phyloP scores from a whole-genome alignment of 2,113 vertebrate genomes.

The Pimephales promelas region DNA sequence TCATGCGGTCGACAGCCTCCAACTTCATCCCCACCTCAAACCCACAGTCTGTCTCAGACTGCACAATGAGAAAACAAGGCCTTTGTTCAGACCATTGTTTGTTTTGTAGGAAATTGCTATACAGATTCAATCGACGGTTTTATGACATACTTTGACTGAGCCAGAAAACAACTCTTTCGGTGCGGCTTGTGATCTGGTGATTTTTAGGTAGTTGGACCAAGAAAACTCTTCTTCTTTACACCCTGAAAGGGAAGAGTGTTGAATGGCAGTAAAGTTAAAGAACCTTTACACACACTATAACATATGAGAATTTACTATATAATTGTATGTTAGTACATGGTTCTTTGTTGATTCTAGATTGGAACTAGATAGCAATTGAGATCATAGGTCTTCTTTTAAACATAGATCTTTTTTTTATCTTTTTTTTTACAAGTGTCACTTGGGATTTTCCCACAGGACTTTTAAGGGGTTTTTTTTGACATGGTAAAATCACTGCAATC shows the following conservation, averaged over 20 bases:
- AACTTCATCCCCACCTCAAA: conserved; percentile 96
- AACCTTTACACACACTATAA: background rate
- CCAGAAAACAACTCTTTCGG: conserved; percentile 89
- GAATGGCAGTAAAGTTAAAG: background rate
- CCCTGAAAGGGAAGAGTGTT: conserved; percentile 74
- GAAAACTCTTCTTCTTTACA: conserved; percentile 98
- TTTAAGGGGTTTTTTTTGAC: no score
- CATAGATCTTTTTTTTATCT: background rate
- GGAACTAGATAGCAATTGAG: background rate
- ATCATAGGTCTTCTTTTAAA: background rate
- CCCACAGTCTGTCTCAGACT: conserved; percentile 81
- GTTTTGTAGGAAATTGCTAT: background rate
- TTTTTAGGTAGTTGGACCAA: conserved; percentile 92
- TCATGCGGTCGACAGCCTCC: conserved; percentile 97
- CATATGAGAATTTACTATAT: background rate
- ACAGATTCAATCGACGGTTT: background rate
- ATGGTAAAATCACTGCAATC: no score
- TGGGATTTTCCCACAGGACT: background rate
- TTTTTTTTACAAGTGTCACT: background rate
- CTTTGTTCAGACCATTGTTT: background rate
- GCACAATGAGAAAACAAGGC: conserved; percentile 30
- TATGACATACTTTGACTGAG: conserved; percentile 82
- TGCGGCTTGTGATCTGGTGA: conserved; percentile 92
- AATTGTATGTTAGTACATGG: background rate
- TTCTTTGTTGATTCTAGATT: background rate